phyloP scores from a whole-genome alignment of 2,797 vertebrate species.

The Chelon labrosus region DNA sequence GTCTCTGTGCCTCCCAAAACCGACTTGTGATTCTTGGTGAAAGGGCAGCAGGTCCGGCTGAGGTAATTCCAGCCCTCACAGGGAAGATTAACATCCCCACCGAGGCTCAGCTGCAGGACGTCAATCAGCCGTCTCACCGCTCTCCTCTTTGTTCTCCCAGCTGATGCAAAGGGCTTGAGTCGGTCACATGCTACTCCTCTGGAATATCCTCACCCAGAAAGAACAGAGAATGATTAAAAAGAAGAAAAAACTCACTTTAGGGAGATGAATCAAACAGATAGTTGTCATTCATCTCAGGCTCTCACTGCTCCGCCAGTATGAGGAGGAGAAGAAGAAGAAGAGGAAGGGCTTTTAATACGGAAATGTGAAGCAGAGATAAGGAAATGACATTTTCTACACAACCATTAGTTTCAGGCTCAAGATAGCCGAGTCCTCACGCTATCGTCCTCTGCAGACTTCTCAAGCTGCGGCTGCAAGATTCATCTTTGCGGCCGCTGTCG shows the following conservation, averaged over 20 bases:
- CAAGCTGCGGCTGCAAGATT: conserved; percentile 38
- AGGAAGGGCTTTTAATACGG: conserved; percentile 34
- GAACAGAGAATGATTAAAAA: not conserved
- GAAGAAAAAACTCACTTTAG: conserved; percentile 8
- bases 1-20: no score
- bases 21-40: no score
- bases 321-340: conserved; percentile 9
- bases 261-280: conserved; percentile 50
- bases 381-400: conserved; percentile 62
- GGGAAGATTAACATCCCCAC: conserved; percentile 39
- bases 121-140: conserved; percentile 63
- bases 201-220: conserved; percentile 31
- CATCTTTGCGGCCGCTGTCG: conserved; percentile 29
- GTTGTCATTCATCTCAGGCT: conserved; percentile 61
- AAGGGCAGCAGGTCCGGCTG: conserved; percentile 52
- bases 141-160: conserved; percentile 64
- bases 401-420: conserved; percentile 68
- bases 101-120: conserved; percentile 45
- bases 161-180: conserved; percentile 63
- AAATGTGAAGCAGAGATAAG: conserved; percentile 54
- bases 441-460: conserved; percentile 54
- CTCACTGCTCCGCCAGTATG: conserved; percentile 33
- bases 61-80: conserved; percentile 63
- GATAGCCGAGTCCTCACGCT: conserved; percentile 59
- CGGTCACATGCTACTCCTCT: conserved; percentile 45